Base-by-base conservation (phyloP, 1,140 invertebrate genomes). In the Phortica variegata region DNA sequence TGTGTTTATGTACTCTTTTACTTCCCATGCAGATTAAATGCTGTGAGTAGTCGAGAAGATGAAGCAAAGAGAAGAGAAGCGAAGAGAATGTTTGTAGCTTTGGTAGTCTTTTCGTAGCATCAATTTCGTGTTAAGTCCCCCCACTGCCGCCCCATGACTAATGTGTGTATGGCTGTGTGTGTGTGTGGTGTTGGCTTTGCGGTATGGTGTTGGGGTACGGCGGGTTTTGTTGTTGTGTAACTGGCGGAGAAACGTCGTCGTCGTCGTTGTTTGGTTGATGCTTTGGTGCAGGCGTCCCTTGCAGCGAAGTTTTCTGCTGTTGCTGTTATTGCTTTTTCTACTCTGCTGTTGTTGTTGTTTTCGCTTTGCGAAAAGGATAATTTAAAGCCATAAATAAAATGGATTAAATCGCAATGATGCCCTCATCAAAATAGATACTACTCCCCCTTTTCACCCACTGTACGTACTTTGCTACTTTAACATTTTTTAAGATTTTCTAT, bases 371-470 rank as follows among this genome's bases (percentile, higher is more conserved):
- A 50, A 53, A n/a, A 61, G 60, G 49, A 56, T 61, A 63, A 63
- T 61, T 56, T 61, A 53, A 61, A 61, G 49, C 52, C 53, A 63
- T 63, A 63, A 61, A 63, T 63, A 61, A 63, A 58, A 52, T 56
- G 60, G 60, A 63, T 63, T 63, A 63, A 63, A 63, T 49, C 52
- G 41, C 59, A 56, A 58, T 56, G 59, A 61, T 61, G 56, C 56
- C 49, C 49, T 52, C 53, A 55, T 58, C 52, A 53, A 60, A 60
- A 54, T 54, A 58, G 48, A 60, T n/a, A n/a, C n/a, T n/a, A n/a
- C n/a, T n/a, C n/a, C n/a, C n/a, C n/a, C n/a, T n/a, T 60, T 58
- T 52, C 44, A 43, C 48, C 45, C 48, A 46, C 43, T 54, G 47
- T 51, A 49, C 46, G 32, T 43, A 40, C 44, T 34, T 32, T n/a